A percentile compares a stretch with the other conserved stretches of the same genome.
Conservation (phyloP, 2,797 vertebrate species). For the Pipistrellus nathusii region DNA sequence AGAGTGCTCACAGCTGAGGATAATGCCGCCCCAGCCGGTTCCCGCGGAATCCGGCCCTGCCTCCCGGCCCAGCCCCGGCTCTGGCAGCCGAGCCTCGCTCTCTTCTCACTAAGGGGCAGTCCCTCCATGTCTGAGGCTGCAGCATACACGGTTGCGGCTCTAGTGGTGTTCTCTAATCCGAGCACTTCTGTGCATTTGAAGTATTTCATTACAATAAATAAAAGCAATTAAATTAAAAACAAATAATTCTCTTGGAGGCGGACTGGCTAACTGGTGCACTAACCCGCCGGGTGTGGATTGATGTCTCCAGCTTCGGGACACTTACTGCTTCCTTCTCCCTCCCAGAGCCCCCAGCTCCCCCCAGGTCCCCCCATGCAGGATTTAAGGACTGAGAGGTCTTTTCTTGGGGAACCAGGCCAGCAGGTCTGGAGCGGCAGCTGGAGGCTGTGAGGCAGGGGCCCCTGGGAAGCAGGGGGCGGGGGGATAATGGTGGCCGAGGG, state of each 20-base stretch:
- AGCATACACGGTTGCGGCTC: not conserved
- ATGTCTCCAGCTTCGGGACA: not conserved
- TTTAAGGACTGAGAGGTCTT: not conserved
- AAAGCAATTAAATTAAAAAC: slow-evolving; percentile 53
- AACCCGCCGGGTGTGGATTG: no score
- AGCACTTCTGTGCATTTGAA: not conserved
- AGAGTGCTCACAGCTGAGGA: not conserved
- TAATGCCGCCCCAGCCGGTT: not conserved
- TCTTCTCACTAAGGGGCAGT: slow-evolving; percentile 53
- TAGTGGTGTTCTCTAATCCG: not conserved
- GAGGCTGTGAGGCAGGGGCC: not conserved
- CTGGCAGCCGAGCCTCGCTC: not conserved
- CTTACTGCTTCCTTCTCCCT: not conserved
- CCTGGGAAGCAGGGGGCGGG: not conserved
- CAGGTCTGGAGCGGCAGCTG: not conserved
- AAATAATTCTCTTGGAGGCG: not conserved
- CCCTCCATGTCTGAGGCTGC: slow-evolving; percentile 33
- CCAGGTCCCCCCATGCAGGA: no score
- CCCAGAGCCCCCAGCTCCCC: no score
- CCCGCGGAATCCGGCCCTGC: no score
- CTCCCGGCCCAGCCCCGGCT: not conserved
- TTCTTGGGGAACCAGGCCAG: not conserved
- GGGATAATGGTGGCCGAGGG: not conserved
- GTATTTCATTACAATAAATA: slow-evolving; percentile 61
- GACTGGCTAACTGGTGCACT: not conserved